phyloP scores from a whole-genome alignment of 2,113 vertebrate genomes.

The Cephalopterus ornatus region DNA sequence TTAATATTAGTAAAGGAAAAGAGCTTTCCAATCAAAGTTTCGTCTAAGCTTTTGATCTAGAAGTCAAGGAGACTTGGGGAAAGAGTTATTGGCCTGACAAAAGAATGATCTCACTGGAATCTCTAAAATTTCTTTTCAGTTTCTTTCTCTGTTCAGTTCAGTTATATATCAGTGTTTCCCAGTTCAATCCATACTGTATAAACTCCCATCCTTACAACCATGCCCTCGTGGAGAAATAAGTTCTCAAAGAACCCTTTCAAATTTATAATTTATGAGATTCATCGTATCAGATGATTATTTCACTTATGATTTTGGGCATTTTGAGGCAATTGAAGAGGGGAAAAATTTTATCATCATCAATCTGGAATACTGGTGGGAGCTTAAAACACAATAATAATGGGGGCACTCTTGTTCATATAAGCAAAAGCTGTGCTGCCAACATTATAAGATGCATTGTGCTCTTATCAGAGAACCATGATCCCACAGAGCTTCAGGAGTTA shows the following conservation, averaged over 20 bases:
- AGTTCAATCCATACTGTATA: not conserved
- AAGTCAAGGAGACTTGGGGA: not conserved
- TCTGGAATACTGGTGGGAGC: not conserved
- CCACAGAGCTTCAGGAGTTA: not conserved
- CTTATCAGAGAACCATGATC: not conserved
- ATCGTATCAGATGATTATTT: not conserved
- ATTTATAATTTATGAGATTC: not conserved
- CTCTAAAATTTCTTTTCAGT: not conserved
- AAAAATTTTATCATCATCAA: rapidly evolving
- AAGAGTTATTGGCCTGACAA: not conserved
- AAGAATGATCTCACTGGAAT: not conserved
- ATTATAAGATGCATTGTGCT: not conserved
- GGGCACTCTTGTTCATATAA: not conserved
- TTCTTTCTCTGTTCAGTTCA: not conserved
- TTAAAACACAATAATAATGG: not conserved
- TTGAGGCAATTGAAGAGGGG: not conserved
- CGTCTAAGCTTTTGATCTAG: not conserved
- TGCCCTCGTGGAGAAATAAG: not conserved
- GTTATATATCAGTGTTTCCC: not conserved
- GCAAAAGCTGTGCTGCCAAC: not conserved
- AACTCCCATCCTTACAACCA: not conserved
- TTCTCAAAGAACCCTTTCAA: not conserved
- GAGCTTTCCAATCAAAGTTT: not conserved
- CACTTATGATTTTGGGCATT: not conserved
- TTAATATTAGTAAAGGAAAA: not conserved